Conservation (phyloP, 2,888 invertebrate species). For the Himalopsyche kuldschensis region DNA sequence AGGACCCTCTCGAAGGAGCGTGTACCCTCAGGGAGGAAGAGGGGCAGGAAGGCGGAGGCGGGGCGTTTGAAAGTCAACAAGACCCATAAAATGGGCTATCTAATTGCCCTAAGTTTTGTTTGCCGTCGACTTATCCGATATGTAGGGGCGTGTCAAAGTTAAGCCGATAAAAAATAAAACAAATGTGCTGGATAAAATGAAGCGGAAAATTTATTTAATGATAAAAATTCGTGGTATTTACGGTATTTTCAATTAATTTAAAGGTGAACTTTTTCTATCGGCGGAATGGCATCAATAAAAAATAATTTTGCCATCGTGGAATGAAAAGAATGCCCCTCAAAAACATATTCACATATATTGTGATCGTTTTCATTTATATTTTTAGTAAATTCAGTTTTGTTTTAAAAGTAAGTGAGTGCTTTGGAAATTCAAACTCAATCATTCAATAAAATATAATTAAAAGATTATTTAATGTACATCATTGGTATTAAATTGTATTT, state of each 20-base stretch:
- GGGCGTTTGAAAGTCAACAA: slow-evolving; percentile 28
- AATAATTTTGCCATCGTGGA: not conserved
- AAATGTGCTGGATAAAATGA: not conserved
- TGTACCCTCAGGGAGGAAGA: not conserved
- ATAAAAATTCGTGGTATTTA: not conserved
- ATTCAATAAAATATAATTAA: no score
- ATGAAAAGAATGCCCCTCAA: not conserved
- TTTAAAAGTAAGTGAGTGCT: no score
- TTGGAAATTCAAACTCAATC: no score
- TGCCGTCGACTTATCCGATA: slow-evolving; percentile 23
- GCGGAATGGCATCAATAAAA: not conserved
- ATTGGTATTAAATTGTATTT: no score
- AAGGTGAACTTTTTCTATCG: not conserved
- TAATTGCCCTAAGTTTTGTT: slow-evolving; percentile 35
- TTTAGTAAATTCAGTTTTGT: no score
- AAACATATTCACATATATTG: not conserved
- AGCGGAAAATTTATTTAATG: not conserved
- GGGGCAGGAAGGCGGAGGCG: slow-evolving; percentile 7
- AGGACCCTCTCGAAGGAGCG: not conserved
- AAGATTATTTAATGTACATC: no score
- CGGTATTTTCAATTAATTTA: not conserved
- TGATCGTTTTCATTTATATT: no score
- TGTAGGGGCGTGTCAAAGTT: slow-evolving; percentile 1
- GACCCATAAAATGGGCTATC: slow-evolving; percentile 37
- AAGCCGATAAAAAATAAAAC: not conserved